A percentile compares a stretch with the other conserved stretches of the same genome.
These are phyloP conservation scores for Hirtodrosophila confusa DNA, from an alignment of 2,888 invertebrate genomes.

Conservation along the genomic window DNA sequence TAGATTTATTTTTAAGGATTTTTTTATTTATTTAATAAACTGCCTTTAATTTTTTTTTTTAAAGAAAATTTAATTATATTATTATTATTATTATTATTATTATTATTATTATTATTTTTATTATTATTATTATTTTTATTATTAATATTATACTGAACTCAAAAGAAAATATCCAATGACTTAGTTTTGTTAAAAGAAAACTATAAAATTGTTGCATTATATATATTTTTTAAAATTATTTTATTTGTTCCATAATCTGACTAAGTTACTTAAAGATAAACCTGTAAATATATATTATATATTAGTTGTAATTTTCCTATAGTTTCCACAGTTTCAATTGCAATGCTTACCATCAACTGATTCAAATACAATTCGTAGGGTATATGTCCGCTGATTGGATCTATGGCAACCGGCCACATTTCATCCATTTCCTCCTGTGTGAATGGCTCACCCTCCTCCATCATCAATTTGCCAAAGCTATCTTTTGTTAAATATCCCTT, in stretches of 20 bases:
- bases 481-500: constrained; percentile 91
- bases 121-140: too few relatives aligned
- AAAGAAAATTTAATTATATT: too few relatives aligned
- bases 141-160: too few relatives aligned
- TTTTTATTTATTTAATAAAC: too few relatives aligned
- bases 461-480: constrained; percentile 90
- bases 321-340: accelerated
- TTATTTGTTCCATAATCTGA: neutral
- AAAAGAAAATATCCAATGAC: too few relatives aligned
- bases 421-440: constrained; percentile 95
- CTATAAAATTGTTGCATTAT: too few relatives aligned
- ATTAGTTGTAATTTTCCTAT: accelerated
- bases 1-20: too few relatives aligned
- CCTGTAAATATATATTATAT: constrained; percentile 32
- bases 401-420: constrained; percentile 94
- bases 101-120: too few relatives aligned
- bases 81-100: too few relatives aligned
- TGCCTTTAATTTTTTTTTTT: too few relatives aligned
- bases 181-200: too few relatives aligned
- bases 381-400: constrained; percentile 91
- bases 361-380: constrained; percentile 95
- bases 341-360: constrained; percentile 89
- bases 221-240: too few relatives aligned
- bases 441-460: constrained; percentile 96
- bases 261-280: constrained; percentile 41